These are phyloP conservation scores for Mamestra configurata DNA, from an alignment of 1,140 invertebrate genomes.

Conservation along the genomic window DNA sequence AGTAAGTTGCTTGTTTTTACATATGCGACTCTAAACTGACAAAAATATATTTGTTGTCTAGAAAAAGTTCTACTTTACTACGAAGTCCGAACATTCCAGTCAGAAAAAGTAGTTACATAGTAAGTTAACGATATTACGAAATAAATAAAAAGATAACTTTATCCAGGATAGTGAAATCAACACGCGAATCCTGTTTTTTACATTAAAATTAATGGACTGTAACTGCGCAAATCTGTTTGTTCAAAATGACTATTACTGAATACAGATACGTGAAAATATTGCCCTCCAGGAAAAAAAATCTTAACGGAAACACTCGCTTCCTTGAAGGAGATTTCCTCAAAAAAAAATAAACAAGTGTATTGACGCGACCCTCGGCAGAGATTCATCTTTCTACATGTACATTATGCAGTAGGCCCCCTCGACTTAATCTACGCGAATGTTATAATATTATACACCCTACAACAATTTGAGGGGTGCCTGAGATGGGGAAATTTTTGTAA, in stretches of 20 bases:
- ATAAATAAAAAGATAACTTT: no score
- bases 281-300: neutral
- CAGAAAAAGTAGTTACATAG: neutral
- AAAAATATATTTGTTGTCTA: no score
- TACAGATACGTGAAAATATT: neutral
- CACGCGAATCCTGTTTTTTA: neutral
- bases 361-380: constrained; percentile 25
- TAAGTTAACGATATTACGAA: no score
- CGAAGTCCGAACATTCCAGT: neutral
- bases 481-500: constrained; percentile 6
- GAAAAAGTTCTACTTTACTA: no score
- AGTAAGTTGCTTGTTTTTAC: no score
- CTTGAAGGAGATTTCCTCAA: constrained; percentile 12
- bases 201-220: neutral
- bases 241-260: neutral
- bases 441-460: constrained; percentile 40
- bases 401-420: constrained; percentile 30
- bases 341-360: constrained; percentile 38
- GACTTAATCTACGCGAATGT: constrained; percentile 40
- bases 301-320: constrained; percentile 4
- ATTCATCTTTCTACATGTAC: constrained; percentile 35
- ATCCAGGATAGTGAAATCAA: no score
- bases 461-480: constrained; percentile 8
- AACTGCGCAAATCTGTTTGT: neutral
- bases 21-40: no score